A percentile compares a stretch with the other conserved stretches of the same genome.
phyloP scores from a whole-genome alignment of 2,113 vertebrate species.

The Lagopus leucura region DNA sequence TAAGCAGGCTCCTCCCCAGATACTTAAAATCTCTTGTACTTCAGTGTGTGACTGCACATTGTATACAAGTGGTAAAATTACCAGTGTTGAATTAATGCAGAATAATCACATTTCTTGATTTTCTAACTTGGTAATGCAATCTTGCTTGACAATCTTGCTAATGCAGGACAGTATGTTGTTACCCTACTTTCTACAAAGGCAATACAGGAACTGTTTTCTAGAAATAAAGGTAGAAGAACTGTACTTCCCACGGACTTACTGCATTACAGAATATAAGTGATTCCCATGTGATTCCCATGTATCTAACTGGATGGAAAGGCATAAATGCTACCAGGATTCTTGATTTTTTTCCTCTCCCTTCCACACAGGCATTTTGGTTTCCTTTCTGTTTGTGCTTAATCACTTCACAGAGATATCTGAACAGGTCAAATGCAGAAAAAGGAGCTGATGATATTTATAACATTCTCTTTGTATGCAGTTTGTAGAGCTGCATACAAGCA shows the following conservation, averaged over 20 bases:
- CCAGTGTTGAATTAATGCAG: background rate
- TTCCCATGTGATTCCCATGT: background rate
- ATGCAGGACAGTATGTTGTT: background rate
- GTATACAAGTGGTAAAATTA: background rate
- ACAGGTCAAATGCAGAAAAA: background rate
- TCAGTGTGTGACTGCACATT: background rate
- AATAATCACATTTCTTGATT: background rate
- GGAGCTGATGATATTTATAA: background rate
- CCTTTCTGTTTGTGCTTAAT: background rate
- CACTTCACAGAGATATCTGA: background rate
- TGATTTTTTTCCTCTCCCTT: background rate
- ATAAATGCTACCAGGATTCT: background rate
- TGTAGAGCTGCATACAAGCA: background rate
- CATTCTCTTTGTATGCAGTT: background rate
- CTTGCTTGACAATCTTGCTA: background rate
- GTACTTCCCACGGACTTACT: background rate
- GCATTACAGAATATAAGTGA: background rate
- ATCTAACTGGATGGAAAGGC: background rate
- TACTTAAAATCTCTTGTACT: background rate
- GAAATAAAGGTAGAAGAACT: background rate
- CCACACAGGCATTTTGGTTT: background rate
- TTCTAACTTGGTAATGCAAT: background rate
- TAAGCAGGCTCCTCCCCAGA: background rate
- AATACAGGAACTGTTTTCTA: background rate
- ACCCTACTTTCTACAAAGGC: background rate